These are phyloP conservation scores for Ammodramus savannarum DNA, from an alignment of 2,113 vertebrate species.

Conservation along the genomic window DNA sequence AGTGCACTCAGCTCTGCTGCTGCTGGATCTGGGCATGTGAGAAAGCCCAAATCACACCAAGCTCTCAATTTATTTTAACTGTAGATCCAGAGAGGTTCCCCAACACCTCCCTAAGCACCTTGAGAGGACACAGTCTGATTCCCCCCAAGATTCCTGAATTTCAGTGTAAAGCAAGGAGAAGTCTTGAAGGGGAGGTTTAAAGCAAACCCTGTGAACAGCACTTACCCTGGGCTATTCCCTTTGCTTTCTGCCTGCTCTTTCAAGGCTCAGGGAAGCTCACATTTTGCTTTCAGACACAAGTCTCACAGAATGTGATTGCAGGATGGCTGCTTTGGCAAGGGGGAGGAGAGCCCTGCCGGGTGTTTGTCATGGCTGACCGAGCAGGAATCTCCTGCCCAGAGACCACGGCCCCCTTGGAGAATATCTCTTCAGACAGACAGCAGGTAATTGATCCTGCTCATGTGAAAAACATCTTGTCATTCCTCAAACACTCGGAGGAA, in stretches of 20 bases:
- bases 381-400: not conserved
- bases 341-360: not conserved
- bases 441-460: conserved; percentile 48
- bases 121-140: not conserved
- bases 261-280: not conserved
- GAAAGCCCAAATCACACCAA: not conserved
- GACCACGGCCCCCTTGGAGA: not conserved
- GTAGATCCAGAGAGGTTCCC: not conserved
- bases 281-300: not conserved
- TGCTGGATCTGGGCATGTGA: not conserved
- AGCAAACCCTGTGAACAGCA: not conserved
- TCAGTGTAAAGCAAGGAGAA: not conserved
- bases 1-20: not conserved
- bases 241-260: not conserved
- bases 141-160: not conserved
- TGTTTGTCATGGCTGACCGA: not conserved
- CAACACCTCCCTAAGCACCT: not conserved
- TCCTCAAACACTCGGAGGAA: not conserved
- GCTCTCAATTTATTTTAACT: not conserved
- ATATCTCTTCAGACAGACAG: conserved; percentile 10
- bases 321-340: not conserved
- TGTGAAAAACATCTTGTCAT: conserved; percentile 13
- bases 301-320: not conserved
- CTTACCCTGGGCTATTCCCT: not conserved
- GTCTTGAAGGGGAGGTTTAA: not conserved